phyloP scores from a whole-genome alignment of 1,140 invertebrate genomes.

The Diorhabda elongata region DNA sequence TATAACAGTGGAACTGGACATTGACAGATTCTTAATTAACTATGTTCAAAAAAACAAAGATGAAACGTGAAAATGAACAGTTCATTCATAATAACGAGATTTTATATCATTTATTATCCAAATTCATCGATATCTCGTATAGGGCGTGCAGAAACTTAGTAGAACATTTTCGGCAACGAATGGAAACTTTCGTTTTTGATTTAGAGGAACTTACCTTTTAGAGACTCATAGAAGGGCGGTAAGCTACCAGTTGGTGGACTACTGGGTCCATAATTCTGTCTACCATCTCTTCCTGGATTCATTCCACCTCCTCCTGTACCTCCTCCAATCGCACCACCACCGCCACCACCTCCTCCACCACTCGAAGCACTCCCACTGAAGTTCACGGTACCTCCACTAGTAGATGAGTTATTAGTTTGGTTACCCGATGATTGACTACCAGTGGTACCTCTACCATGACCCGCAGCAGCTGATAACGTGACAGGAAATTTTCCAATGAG shows the following conservation, averaged over 20 bases:
- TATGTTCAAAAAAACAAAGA: too few relatives aligned
- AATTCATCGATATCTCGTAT: too few relatives aligned
- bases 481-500: conserved; percentile 51
- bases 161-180: too few relatives aligned
- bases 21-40: too few relatives aligned
- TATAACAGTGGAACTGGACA: too few relatives aligned
- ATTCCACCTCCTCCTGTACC: conserved; percentile 67
- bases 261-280: conserved; percentile 76
- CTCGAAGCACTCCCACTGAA: conserved; percentile 51
- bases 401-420: conserved; percentile 50
- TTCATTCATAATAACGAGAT: too few relatives aligned
- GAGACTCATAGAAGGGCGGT: conserved; percentile 78
- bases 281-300: conserved; percentile 67
- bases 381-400: conserved; percentile 53
- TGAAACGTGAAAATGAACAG: too few relatives aligned
- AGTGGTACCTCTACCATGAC: conserved; percentile 65
- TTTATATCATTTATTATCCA: too few relatives aligned
- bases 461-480: conserved; percentile 66
- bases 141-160: too few relatives aligned
- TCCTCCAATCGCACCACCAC: conserved; percentile 56
- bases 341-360: conserved; percentile 51
- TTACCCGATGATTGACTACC: conserved; percentile 48
- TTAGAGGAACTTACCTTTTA: conserved; percentile 54
- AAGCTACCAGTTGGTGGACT: conserved; percentile 77
- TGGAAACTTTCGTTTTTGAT: too few relatives aligned